phyloP scores from a whole-genome alignment of 2,113 vertebrate genomes.

The Leptocoma aspasia region DNA sequence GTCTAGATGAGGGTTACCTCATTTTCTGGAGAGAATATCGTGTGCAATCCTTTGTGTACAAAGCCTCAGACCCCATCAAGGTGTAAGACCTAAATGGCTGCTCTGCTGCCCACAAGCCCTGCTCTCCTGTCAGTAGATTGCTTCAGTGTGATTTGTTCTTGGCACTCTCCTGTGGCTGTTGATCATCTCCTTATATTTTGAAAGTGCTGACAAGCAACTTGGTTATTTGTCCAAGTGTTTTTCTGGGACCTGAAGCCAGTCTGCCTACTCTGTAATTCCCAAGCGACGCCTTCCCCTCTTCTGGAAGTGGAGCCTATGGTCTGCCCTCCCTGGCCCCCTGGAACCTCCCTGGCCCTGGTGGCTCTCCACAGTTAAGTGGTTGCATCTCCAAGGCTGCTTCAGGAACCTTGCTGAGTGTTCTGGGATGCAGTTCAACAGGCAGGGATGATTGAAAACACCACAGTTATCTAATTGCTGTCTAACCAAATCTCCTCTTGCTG shows the following conservation, averaged over 20 bases:
- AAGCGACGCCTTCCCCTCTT: neutral
- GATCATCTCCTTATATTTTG: slow-evolving; percentile 53
- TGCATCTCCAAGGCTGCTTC: neutral
- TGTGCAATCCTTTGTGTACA: neutral
- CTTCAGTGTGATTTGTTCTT: slow-evolving; percentile 50
- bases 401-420: slow-evolving; percentile 29
- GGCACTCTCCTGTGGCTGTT: slow-evolving; percentile 33
- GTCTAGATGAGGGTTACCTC: neutral
- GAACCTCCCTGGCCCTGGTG: neutral
- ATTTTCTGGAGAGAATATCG: neutral
- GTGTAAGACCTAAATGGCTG: neutral
- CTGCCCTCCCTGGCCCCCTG: slow-evolving; percentile 2
- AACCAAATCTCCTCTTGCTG: neutral
- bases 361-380: neutral
- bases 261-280: slow-evolving; percentile 9
- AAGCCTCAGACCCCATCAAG: neutral
- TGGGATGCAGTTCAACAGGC: slow-evolving; percentile 36
- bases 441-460: slow-evolving; percentile 12
- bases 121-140: slow-evolving; percentile 29
- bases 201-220: slow-evolving; percentile 54
- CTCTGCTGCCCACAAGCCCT: neutral
- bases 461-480: slow-evolving; percentile 1
- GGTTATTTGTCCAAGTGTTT: slow-evolving; percentile 48
- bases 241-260: slow-evolving; percentile 4
- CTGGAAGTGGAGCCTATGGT: neutral